These are phyloP conservation scores for Caenorhabditis doughertyi DNA, from an alignment of 2,888 invertebrate genomes.

Conservation along the genomic window DNA sequence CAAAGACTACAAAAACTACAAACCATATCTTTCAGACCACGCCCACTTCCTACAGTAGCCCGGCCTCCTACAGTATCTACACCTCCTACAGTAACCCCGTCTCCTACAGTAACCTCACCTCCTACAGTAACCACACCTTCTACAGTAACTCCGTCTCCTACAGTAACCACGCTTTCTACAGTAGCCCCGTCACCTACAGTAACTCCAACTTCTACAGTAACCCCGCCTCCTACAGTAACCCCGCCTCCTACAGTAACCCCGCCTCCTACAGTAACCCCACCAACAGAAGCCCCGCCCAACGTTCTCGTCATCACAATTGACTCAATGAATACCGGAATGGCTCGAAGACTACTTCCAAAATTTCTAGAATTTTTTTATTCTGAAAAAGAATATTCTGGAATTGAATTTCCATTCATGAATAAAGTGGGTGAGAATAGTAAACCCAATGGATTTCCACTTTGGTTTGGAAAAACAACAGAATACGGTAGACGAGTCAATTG, in stretches of 20 bases:
- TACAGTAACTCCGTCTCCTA: too few relatives aligned
- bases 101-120: background rate
- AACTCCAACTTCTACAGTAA: too few relatives aligned
- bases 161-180: background rate
- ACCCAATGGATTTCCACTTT: slow-evolving; percentile 69
- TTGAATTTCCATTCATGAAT: slow-evolving; percentile 70
- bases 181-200: too few relatives aligned
- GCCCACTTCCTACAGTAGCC: background rate
- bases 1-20: too few relatives aligned
- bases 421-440: slow-evolving; percentile 69
- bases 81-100: too few relatives aligned
- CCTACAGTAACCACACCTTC: background rate
- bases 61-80: too few relatives aligned
- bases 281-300: background rate
- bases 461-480: slow-evolving; percentile 49
- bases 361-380: slow-evolving; percentile 31
- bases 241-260: background rate
- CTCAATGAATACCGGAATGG: slow-evolving; percentile 14
- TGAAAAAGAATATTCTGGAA: slow-evolving; percentile 29
- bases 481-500: background rate
- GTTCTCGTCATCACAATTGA: slow-evolving; percentile 11
- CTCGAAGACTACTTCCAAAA: slow-evolving; percentile 34
- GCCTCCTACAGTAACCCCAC: background rate
- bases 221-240: too few relatives aligned
- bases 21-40: too few relatives aligned